Evolutionary conservation across 2,113 vertebrate species (phyloP), one percentile per base, ranked within the genome.

Genomic region (Piprites chloris): DNA sequence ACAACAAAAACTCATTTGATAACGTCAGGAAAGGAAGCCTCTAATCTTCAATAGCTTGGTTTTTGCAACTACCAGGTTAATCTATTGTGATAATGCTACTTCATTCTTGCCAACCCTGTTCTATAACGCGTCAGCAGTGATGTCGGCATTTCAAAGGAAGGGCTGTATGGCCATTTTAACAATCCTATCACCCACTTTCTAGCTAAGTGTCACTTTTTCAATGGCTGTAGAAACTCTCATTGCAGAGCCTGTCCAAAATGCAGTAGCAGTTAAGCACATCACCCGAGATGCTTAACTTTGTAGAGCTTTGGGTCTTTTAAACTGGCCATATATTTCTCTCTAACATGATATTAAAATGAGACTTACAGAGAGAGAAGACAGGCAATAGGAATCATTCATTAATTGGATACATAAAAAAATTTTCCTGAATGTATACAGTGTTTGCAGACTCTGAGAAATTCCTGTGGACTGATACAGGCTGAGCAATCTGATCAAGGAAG

Each of bases 281-380:
- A 37, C 23, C 11, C 28, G 20, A 72, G 18, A 33, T 12, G 13
- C 19, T 92, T 85, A 83, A 79, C 18, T 68, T 67, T 7, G 6
- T 41, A 26, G 4, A 30, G 50, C 23, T 62, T 62, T 46, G 12
- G 1, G 10, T 2, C 23, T 76, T 85, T 93, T 42, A 16, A 86
- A 85, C 44, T 63, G 33, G 46, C 39, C 8, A 9, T 20, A 3
- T 68, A 63, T 61, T 89, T 83, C 79, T 62, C 28, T 63, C 53
- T 47, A 72, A 61, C 10, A 24, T 42, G 21, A 73, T 41, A 69
- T 50, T 76, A 69, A 84, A 83, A 69, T 33, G 12, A 93, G 49
- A 72, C 13, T 68, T 59, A 41, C 0, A 0, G 42, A 47, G 41
- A 47, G 21, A 78, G 33, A 87, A 28, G n/a, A 74, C 5, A 3